Conservation (phyloP, 2,888 invertebrate species). For the Matsumyia berberina region DNA sequence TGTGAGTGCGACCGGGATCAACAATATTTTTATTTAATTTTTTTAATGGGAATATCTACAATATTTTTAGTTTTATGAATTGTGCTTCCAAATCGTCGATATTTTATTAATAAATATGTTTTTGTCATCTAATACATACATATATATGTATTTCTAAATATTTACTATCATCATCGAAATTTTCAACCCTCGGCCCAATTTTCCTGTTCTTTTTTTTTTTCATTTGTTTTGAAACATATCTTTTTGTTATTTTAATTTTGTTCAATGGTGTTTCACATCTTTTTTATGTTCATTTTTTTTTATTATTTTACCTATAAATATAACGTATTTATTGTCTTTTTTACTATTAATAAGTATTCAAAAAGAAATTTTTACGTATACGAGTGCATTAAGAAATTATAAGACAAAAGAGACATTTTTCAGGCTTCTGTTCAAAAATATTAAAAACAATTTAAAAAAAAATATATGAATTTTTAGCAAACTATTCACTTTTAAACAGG, state of each 20-base stretch:
- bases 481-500: conserved; percentile 10
- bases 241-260: conserved; percentile 48
- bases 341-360: background rate
- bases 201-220: conserved; percentile 80
- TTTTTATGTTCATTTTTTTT: background rate
- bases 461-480: conserved; percentile 7
- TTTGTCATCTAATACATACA: conserved; percentile 34
- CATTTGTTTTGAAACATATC: conserved; percentile 51
- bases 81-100: conserved; percentile 82
- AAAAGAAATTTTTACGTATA: background rate
- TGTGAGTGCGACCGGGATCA: conserved; percentile 41
- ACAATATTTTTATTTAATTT: conserved; percentile 7
- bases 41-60: conserved; percentile 36
- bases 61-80: conserved; percentile 78
- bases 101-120: conserved; percentile 26
- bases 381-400: conserved; percentile 27
- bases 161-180: conserved; percentile 79
- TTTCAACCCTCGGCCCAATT: conserved; percentile 83
- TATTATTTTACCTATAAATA: conserved; percentile 32
- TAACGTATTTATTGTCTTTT: conserved; percentile 4
- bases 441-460: background rate
- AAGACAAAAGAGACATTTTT: background rate
- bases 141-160: conserved; percentile 80
- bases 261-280: conserved; percentile 52
- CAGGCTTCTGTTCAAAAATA: background rate